Base-by-base conservation (phyloP, 1,140 invertebrate genomes). In the Palaemon carinicauda region DNA sequence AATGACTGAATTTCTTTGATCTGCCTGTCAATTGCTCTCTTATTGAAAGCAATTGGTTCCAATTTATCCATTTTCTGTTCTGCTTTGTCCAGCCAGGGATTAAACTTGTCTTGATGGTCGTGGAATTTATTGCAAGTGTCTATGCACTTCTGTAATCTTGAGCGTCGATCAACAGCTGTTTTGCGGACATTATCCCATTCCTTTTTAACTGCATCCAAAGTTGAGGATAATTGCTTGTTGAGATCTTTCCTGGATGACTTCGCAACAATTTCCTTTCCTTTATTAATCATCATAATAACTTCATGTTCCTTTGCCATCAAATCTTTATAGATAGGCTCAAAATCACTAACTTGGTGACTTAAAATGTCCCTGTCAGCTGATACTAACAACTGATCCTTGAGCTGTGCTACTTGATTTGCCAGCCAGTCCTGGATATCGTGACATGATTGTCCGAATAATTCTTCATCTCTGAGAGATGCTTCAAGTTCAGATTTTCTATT, bases 91-190 rank as follows among this genome's bases (percentile, higher is more conserved):
- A 99, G 91, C 97, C 97, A 98, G 0, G 97, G 95, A 0, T 96
- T 91, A 93, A 98, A 98, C 1, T 94, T 93, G 89, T 98, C 97
- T 82, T 96, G 94, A 2, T 94, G 94, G 89, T 94, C 94, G 90
- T 96, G 95, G 91, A 97, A 99, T 91, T 97, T 97, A 87, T 96
- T 95, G 91, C 96, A 98, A 90, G 98, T 96, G 91, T 98, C 97
- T 92, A 95, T 95, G 91, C 96, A 96, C 0, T 96, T 97, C 90
- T 97, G 96, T 17, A 98, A 92, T 89, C 95, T 93, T 0, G 95
- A 96, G 88, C 98, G 95, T 52, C 96, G 93, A 89, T 97, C 96
- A 41, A 96, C 93, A 0, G 95, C 95, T 89, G 97, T 96, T 88
- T 96, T 95, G 82, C 96, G 95, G 52, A 98, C 92, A 90, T 96